These are phyloP conservation scores for Poeciliopsis turrubarensis DNA, from an alignment of 2,113 vertebrate genomes.

Conservation along the genomic window DNA sequence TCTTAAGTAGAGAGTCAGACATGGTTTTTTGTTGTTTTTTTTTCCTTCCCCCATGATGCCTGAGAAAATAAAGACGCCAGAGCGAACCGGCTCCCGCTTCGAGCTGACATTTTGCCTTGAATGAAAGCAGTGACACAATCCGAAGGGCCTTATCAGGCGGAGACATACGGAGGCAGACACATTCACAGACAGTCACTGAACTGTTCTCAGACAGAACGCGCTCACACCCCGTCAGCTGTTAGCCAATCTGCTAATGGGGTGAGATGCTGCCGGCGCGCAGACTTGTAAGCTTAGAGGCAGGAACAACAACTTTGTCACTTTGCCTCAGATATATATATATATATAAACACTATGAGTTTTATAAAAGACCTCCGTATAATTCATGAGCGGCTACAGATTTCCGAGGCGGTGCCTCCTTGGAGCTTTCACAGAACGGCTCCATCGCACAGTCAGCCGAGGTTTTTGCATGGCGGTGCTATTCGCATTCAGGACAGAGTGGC, in stretches of 20 bases:
- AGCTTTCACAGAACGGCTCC: constrained; percentile 24
- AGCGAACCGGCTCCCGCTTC: neutral
- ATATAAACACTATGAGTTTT: constrained; percentile 29
- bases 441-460: constrained; percentile 24
- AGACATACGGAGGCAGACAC: constrained; percentile 20
- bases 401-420: constrained; percentile 15
- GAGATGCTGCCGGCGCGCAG: constrained; percentile 18
- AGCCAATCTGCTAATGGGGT: constrained; percentile 30
- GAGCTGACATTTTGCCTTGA: neutral
- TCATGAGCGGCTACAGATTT: constrained; percentile 37
- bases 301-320: constrained; percentile 25
- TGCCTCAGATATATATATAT: constrained; percentile 25
- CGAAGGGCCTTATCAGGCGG: constrained; percentile 23
- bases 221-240: constrained; percentile 26
- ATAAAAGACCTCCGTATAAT: constrained; percentile 32
- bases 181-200: constrained; percentile 11
- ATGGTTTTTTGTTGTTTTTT: too few species aligned
- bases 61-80: neutral
- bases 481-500: constrained; percentile 31
- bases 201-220: constrained; percentile 18
- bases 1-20: too few species aligned
- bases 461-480: constrained; percentile 31
- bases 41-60: neutral
- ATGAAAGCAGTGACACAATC: constrained; percentile 4
- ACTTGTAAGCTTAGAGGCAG: constrained; percentile 49